A percentile compares a stretch with the other conserved stretches of the same genome.
phyloP scores from a whole-genome alignment of 1,140 invertebrate genomes.

The Platorchestia sp. region DNA sequence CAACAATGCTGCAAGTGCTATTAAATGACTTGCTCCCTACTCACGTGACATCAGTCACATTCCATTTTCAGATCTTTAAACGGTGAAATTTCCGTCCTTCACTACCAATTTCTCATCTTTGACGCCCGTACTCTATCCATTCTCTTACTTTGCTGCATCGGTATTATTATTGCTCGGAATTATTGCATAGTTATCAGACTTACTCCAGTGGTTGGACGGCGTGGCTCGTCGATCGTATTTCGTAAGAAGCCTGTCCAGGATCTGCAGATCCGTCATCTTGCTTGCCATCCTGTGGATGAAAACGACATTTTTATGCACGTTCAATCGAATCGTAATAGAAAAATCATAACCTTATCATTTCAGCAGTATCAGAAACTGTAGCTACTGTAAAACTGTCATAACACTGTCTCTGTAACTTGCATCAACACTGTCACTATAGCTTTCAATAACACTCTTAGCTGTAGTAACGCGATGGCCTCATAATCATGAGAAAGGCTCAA shows the following conservation, averaged over 20 bases:
- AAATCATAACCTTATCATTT: too few relatives aligned
- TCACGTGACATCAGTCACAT: not conserved
- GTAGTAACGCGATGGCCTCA: not conserved
- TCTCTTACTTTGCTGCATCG: too few relatives aligned
- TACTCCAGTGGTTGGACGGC: constrained; percentile 47
- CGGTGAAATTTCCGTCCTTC: not conserved
- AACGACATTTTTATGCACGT: not conserved
- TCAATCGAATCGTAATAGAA: not conserved
- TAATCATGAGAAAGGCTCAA: not conserved
- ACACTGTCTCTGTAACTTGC: not conserved
- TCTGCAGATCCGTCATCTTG: constrained; percentile 46
- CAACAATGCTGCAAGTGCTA: not conserved
- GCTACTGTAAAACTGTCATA: too few relatives aligned
- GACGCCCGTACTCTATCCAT: too few relatives aligned
- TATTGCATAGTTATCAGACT: not conserved
- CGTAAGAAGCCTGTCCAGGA: constrained; percentile 37
- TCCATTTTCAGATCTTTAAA: not conserved
- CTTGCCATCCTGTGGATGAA: not conserved
- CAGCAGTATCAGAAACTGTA: too few relatives aligned
- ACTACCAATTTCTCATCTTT: not conserved
- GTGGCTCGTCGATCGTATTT: constrained; percentile 50
- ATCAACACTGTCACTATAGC: not conserved
- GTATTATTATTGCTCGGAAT: too few relatives aligned
- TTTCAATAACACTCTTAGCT: not conserved
- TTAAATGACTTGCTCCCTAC: not conserved